These are phyloP conservation scores for Ctenomys sociabilis DNA, from an alignment of 2,113 vertebrate species.

Conservation along the genomic window DNA sequence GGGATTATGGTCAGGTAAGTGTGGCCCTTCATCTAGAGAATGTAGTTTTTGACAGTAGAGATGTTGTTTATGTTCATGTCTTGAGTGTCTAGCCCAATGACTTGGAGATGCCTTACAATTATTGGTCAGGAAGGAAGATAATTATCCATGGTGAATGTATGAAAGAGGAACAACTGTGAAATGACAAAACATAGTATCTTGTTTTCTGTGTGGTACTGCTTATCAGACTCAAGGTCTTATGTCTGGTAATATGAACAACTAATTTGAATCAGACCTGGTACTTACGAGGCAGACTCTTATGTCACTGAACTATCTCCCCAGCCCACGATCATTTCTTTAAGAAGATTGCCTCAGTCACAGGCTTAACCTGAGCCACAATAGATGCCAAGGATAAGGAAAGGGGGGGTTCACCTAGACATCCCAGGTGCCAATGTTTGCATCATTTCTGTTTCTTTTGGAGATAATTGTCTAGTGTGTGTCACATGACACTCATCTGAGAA, in stretches of 20 bases:
- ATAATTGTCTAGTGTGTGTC: background rate
- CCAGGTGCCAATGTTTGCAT: background rate
- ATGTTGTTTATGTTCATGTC: background rate
- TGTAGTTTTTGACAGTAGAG: background rate
- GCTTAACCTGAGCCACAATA: background rate
- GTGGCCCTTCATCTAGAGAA: background rate
- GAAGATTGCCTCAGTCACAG: background rate
- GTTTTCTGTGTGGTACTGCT: too few relatives aligned
- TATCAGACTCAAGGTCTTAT: too few relatives aligned
- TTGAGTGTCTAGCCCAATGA: too few relatives aligned
- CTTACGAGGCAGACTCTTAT: too few relatives aligned
- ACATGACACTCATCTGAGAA: conserved; percentile 50
- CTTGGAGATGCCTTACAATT: background rate
- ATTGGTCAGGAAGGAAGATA: background rate
- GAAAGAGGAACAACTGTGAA: background rate
- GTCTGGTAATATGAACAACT: too few relatives aligned
- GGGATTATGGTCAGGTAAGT: background rate
- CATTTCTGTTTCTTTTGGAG: background rate
- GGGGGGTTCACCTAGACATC: background rate
- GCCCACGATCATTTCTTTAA: background rate
- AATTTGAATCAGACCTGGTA: too few relatives aligned
- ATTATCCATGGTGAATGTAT: background rate
- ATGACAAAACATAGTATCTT: background rate
- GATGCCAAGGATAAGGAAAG: background rate
- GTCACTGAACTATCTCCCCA: too few relatives aligned